Evolutionary conservation across 2,888 invertebrate species (phyloP).

Genomic region (Lypha dubia): DNA sequence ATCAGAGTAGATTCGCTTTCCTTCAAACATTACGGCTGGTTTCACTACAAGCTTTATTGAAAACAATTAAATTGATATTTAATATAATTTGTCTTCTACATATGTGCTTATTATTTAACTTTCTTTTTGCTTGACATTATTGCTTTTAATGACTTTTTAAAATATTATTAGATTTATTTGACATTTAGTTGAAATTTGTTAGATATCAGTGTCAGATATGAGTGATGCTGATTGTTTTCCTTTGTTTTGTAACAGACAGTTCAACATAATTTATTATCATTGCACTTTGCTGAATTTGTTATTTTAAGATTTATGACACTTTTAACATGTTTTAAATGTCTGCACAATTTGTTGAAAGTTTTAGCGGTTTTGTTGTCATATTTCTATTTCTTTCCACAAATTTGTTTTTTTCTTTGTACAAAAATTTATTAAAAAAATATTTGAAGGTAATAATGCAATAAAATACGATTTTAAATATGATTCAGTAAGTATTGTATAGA

Average conservation of each 20-base stretch:
- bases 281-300: neutral
- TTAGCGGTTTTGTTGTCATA: neutral
- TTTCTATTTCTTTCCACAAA: neutral
- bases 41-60: no score
- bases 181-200: neutral
- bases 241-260: neutral
- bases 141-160: neutral
- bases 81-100: no score
- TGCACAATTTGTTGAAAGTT: conserved; percentile 15
- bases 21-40: no score
- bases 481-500: neutral
- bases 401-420: neutral
- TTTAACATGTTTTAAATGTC: conserved; percentile 29
- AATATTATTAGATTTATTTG: neutral
- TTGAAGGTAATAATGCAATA: neutral
- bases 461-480: neutral
- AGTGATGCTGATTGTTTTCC: neutral
- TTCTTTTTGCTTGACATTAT: neutral
- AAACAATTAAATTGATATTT: no score
- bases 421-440: neutral
- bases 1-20: no score
- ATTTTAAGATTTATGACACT: conserved; percentile 28
- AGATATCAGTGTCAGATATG: neutral
- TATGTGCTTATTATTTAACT: no score
- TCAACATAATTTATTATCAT: neutral